phyloP scores from a whole-genome alignment of 1,140 invertebrate genomes.

The Drosophila nigrodunni region DNA sequence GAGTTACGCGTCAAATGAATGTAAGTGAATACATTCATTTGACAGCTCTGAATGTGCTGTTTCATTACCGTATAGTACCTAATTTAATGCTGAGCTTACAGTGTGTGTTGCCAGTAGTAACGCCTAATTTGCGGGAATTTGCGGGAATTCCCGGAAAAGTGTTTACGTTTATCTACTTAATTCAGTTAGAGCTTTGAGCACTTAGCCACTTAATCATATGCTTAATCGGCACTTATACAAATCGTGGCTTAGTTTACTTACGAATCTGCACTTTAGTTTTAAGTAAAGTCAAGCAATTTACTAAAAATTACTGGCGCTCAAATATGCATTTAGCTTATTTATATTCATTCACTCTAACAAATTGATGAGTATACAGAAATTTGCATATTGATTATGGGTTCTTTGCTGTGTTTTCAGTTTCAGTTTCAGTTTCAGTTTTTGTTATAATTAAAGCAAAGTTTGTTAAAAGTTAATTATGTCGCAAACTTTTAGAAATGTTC shows the following conservation, averaged over 20 bases:
- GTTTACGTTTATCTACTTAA: background rate
- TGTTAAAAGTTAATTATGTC: slow-evolving; percentile 44
- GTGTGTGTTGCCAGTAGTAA: background rate
- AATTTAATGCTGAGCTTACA: slow-evolving; percentile 31
- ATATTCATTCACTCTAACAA: slow-evolving; percentile 1
- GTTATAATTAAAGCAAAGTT: slow-evolving; percentile 50
- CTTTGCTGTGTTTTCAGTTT: background rate
- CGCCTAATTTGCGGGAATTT: background rate
- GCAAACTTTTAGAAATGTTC: slow-evolving; percentile 28
- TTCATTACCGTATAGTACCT: slow-evolving; percentile 17
- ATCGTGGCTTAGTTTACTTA: background rate
- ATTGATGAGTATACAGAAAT: slow-evolving; percentile 20
- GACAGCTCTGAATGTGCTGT: slow-evolving; percentile 32
- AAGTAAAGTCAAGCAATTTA: too few species aligned
- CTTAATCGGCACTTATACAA: too few species aligned
- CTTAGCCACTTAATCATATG: background rate
- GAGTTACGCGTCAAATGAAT: slow-evolving; percentile 24
- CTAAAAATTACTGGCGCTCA: background rate
- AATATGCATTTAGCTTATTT: slow-evolving; percentile 5
- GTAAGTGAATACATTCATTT: slow-evolving; percentile 41
- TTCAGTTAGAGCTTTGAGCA: background rate
- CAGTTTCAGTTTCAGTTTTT: background rate
- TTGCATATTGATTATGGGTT: slow-evolving; percentile 45
- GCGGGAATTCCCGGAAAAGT: background rate
- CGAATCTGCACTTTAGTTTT: too few species aligned